These are phyloP conservation scores for Anadara kagoshimensis DNA, from an alignment of 1,140 invertebrate genomes.

Conservation along the genomic window DNA sequence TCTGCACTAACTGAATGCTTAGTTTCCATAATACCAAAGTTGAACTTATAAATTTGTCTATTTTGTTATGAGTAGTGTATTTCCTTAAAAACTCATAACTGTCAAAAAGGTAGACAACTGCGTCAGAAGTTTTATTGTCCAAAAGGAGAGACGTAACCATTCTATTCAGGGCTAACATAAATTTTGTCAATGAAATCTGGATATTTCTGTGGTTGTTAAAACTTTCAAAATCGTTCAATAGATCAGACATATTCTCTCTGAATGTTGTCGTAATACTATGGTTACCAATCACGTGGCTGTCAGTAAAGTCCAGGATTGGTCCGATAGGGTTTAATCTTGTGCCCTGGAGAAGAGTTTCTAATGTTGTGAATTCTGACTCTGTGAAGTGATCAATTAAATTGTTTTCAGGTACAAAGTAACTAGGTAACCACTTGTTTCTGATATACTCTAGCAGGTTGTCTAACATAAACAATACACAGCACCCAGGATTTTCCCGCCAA, in stretches of 20 bases:
- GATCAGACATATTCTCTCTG: constrained; percentile 16
- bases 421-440: constrained; percentile 10
- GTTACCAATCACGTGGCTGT: constrained; percentile 20
- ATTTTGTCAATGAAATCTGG: constrained; percentile 13
- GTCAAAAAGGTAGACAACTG: neutral
- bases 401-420: constrained; percentile 26
- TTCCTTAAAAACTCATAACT: constrained; percentile 1
- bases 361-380: constrained; percentile 19
- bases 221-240: constrained; percentile 32
- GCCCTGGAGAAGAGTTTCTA: neutral
- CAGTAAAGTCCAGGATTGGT: constrained; percentile 27
- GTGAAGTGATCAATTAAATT: constrained; percentile 24
- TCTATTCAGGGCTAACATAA: neutral
- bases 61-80: too few relatives aligned
- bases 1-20: neutral
- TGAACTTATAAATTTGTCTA: neutral
- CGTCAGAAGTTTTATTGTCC: neutral
- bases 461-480: neutral
- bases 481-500: neutral
- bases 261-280: constrained; percentile 28
- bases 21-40: neutral
- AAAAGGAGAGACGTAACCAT: neutral
- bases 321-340: constrained; percentile 16
- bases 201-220: constrained; percentile 24
- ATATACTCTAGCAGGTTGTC: constrained; percentile 1